Conservation (phyloP, 2,888 invertebrate genomes). For the Cyrtodaria siliqua region DNA sequence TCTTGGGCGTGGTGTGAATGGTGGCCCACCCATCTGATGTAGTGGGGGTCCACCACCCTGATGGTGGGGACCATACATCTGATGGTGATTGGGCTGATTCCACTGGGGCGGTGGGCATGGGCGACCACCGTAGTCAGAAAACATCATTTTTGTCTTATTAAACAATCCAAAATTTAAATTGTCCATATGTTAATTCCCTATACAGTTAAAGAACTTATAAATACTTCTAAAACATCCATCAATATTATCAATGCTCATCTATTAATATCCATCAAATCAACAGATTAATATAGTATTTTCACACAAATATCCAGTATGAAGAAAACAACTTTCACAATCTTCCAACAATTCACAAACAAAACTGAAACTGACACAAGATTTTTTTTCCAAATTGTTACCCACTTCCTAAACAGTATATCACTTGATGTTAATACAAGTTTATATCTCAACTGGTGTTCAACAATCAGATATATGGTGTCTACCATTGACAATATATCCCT, state of each 20-base stretch:
- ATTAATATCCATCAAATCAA: too few relatives aligned
- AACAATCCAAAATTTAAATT: not conserved
- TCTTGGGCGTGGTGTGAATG: conserved; percentile 66
- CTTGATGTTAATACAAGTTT: too few relatives aligned
- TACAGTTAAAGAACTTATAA: too few relatives aligned
- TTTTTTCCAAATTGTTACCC: not conserved
- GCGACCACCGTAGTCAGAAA: conserved; percentile 72
- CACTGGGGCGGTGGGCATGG: conserved; percentile 64
- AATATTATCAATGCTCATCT: too few relatives aligned
- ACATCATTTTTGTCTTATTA: conserved; percentile 64
- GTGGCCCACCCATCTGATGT: conserved; percentile 46
- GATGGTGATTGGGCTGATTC: conserved; percentile 54
- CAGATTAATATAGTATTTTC: too few relatives aligned
- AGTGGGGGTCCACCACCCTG: conserved; percentile 44
- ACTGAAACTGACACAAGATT: not conserved
- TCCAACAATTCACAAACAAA: not conserved
- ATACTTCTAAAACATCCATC: too few relatives aligned
- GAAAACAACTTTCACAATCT: too few relatives aligned
- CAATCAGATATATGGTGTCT: not conserved
- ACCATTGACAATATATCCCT: not conserved
- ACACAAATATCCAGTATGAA: too few relatives aligned
- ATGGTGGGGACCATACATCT: conserved; percentile 53
- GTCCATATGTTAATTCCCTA: too few relatives aligned
- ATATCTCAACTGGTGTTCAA: too few relatives aligned
- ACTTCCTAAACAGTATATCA: too few relatives aligned